Conservation (phyloP, 2,113 vertebrate species). For the Mus spicilegus region DNA sequence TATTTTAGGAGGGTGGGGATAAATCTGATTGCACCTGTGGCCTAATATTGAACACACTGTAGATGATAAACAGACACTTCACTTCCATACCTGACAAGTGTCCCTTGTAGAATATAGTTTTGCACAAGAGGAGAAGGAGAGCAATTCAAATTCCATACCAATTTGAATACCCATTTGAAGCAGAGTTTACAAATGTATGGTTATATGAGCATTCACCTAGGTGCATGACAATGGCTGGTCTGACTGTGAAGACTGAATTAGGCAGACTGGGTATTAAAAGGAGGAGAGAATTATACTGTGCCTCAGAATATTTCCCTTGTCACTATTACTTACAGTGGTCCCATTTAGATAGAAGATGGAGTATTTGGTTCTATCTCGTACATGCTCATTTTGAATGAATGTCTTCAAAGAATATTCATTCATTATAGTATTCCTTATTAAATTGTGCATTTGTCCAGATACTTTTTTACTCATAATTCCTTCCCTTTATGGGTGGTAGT, state of each 20-base stretch:
- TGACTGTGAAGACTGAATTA: background rate
- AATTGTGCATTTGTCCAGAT: background rate
- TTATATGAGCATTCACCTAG: background rate
- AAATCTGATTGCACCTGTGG: background rate
- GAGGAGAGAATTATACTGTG: background rate
- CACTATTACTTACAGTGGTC: background rate
- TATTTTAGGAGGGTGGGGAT: background rate
- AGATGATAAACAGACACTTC: background rate
- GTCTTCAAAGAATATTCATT: background rate
- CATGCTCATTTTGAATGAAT: rapidly evolving
- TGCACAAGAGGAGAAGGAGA: background rate
- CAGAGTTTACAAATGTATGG: background rate
- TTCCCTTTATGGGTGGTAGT: background rate
- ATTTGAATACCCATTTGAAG: background rate
- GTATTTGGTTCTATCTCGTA: background rate
- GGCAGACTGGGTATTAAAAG: background rate
- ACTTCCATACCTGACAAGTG: background rate
- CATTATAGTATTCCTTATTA: background rate
- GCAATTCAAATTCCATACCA: background rate
- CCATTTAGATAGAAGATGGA: background rate
- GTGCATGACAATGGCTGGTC: background rate
- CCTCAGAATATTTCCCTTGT: no score
- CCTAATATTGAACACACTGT: background rate
- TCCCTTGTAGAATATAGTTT: background rate
- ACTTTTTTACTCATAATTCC: constrained; percentile 26